These are phyloP conservation scores for Andrena praecox DNA, from an alignment of 2,888 invertebrate species.

Conservation along the genomic window DNA sequence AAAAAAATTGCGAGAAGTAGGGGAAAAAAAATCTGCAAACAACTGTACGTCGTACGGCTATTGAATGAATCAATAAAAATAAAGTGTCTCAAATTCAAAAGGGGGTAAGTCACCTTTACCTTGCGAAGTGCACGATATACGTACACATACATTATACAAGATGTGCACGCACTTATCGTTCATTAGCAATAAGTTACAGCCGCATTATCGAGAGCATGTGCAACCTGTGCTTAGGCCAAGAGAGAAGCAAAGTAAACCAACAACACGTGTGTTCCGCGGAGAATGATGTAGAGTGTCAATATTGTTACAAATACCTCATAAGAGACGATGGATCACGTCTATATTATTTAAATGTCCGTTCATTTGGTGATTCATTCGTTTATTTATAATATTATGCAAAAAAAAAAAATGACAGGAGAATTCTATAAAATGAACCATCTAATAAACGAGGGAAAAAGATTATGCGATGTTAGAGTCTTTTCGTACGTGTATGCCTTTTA, in stretches of 20 bases:
- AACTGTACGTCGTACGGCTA: slow-evolving; percentile 79
- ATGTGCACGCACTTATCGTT: slow-evolving; percentile 62
- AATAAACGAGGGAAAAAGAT: slow-evolving; percentile 73
- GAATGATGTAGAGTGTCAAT: slow-evolving; percentile 76
- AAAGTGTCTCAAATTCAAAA: slow-evolving; percentile 60
- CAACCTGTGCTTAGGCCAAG: slow-evolving; percentile 52
- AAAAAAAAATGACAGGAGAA: slow-evolving; percentile 74
- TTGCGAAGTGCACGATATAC: slow-evolving; percentile 45
- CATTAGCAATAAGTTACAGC: slow-evolving; percentile 69
- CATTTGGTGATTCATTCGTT: slow-evolving; percentile 71
- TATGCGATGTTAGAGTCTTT: slow-evolving; percentile 47
- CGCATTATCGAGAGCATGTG: slow-evolving; percentile 50
- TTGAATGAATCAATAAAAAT: slow-evolving; percentile 67
- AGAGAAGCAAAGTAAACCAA: neutral
- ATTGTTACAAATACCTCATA: slow-evolving; percentile 76
- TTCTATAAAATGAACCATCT: slow-evolving; percentile 77
- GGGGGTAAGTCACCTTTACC: slow-evolving; percentile 42
- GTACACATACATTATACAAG: slow-evolving; percentile 18
- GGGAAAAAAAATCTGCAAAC: slow-evolving; percentile 62
- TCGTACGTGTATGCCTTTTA: slow-evolving; percentile 17
- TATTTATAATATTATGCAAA: slow-evolving; percentile 77
- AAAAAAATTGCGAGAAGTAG: slow-evolving; percentile 53
- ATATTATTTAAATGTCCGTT: slow-evolving; percentile 72
- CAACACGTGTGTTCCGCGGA: slow-evolving; percentile 67
- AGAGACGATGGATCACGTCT: slow-evolving; percentile 70